Base-by-base conservation (phyloP, 1,140 invertebrate species). In the Pseudomyrmex concolor region DNA sequence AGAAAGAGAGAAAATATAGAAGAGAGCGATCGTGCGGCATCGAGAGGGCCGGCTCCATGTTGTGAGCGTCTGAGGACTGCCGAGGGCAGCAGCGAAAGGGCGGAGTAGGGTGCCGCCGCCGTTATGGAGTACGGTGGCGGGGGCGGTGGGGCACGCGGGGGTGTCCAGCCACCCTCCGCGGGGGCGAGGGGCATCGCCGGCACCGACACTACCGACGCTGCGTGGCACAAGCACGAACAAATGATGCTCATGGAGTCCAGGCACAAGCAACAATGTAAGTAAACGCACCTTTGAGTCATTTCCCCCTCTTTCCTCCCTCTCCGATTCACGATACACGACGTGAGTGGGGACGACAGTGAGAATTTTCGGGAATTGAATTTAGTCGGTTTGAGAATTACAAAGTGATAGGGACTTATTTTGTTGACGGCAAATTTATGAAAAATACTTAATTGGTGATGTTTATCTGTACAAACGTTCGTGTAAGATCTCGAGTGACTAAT, bases 211-310 rank as follows among this genome's bases (percentile, higher is more conserved):
- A 94, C 92, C 84, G 94, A 94, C 88, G 93, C 94, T 86, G 92
- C 93, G 67, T 94, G 93, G 94, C 93, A 93, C 88, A 94, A 94
- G 88, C 93, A 94, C 87, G 94, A 94, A 88, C 94, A 94, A 92
- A 93, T 94, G 93, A 93, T 94, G 90, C 91, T 94, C 87, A 93
- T 94, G 89, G 93, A 94, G 88, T 94, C 93, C 82, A 94, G 93
- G 90, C 92, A 94, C 87, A 93, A 94, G 90, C 94, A 94, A 89
- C 93, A 93, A 92, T 86, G 92, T 93, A 81, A 92, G 92, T 93
- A 87, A 68, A 62, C 2, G 76, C 45, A 54, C 13, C 19, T 25
- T n/a, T 57, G 50, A 81, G n/a, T 72, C 57, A 80, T 86, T 62
- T 25, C 17, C 22, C 17, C 68, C 50, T 13, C n/a, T 50, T 17